These are phyloP conservation scores for Prunella strophiata DNA, from an alignment of 2,797 vertebrate species.

Conservation along the genomic window DNA sequence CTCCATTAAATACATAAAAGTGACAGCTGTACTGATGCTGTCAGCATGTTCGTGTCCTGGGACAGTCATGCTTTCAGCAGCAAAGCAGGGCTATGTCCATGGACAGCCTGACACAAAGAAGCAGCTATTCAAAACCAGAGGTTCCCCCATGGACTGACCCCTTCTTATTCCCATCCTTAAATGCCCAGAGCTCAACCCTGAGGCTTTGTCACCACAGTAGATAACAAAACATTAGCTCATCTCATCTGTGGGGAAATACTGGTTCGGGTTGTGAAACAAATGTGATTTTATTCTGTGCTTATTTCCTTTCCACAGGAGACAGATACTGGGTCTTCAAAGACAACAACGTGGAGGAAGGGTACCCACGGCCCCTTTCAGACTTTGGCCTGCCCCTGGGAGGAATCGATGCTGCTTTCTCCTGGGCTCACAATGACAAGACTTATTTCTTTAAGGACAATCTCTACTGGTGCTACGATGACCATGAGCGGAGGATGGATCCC, in stretches of 20 bases:
- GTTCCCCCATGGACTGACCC: neutral
- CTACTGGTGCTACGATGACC: slow-evolving; percentile 95
- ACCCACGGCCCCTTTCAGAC: slow-evolving; percentile 91
- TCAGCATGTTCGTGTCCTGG: accelerated
- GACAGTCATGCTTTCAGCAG: accelerated
- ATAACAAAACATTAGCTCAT: neutral
- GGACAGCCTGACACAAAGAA: neutral
- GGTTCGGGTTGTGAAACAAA: neutral
- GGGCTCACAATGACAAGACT: slow-evolving; percentile 95
- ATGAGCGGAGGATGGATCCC: slow-evolving; percentile 86
- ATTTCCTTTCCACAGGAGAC: slow-evolving; percentile 80
- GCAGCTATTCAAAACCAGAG: neutral
- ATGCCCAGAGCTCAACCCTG: neutral
- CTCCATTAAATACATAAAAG: neutral
- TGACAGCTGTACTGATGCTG: accelerated
- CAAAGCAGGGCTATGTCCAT: accelerated
- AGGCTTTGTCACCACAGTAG: neutral
- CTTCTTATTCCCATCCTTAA: neutral
- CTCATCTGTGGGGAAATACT: accelerated
- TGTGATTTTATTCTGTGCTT: neutral
- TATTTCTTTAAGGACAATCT: slow-evolving; percentile 95
- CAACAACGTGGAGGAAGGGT: slow-evolving; percentile 94
- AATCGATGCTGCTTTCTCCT: slow-evolving; percentile 91
- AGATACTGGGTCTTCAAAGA: slow-evolving; percentile 99
- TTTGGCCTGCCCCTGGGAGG: slow-evolving; percentile 89